Conservation (phyloP, 2,888 invertebrate genomes). For the Parnassius glacialis region DNA sequence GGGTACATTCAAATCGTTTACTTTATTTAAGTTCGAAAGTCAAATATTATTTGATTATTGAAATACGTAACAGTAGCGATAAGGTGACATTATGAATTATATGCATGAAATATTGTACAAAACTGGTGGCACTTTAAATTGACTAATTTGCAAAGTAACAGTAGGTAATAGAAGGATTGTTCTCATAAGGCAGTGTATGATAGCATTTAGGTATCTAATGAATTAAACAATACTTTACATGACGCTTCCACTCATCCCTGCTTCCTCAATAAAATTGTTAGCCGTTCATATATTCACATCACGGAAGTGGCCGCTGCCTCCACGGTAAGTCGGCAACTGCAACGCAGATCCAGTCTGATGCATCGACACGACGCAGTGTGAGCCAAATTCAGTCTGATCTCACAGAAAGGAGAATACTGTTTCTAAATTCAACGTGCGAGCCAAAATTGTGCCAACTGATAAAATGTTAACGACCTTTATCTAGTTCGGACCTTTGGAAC, state of each 20-base stretch:
- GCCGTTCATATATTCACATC: constrained; percentile 24
- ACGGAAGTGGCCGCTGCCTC: constrained; percentile 29
- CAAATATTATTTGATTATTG: no score
- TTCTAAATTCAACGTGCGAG: constrained; percentile 38
- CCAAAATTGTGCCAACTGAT: constrained; percentile 42
- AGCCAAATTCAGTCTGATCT: constrained; percentile 36
- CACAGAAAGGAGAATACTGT: constrained; percentile 36
- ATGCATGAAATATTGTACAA: no score
- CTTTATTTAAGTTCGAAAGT: no score
- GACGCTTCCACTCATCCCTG: constrained; percentile 21
- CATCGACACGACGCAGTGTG: constrained; percentile 35
- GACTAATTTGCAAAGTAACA: no score
- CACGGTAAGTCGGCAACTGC: constrained; percentile 38
- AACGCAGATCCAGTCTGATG: constrained; percentile 37
- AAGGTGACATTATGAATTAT: no score
- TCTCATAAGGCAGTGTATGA: not conserved
- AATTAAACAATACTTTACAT: constrained; percentile 27
- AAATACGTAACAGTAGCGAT: no score
- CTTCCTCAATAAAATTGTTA: constrained; percentile 8
- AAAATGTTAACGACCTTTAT: constrained; percentile 42
- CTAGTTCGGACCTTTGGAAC: constrained; percentile 30
- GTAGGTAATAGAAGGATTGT: no score
- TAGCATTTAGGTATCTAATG: not conserved
- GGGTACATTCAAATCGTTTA: constrained; percentile 4
- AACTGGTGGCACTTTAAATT: no score